Percentiles rank a stretch among this genome's conserved stretches.
Evolutionary conservation across 2,888 invertebrate species (phyloP).

Genomic region (Beris chalybata): DNA sequence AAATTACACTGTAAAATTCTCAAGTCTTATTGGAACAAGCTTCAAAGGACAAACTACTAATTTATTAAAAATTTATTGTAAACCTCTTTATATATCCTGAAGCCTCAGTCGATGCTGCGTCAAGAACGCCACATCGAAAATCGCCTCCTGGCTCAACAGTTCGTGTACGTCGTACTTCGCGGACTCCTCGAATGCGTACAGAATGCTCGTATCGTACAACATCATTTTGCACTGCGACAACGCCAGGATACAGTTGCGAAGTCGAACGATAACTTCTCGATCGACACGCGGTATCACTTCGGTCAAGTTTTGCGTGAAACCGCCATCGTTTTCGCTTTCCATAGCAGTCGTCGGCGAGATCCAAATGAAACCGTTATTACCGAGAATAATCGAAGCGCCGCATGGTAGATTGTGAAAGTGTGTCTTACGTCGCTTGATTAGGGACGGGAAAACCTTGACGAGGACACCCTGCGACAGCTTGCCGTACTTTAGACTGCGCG

Average conservation of each 20-base stretch:
- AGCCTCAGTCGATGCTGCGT: constrained; percentile 73
- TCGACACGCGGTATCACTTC: constrained; percentile 70
- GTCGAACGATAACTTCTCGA: constrained; percentile 82
- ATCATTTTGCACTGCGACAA: constrained; percentile 85
- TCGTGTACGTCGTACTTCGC: constrained; percentile 78
- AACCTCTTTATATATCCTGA: constrained; percentile 45
- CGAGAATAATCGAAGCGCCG: constrained; percentile 90
- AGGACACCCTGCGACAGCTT: constrained; percentile 90
- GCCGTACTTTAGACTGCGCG: constrained; percentile 95
- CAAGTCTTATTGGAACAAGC: too few relatives aligned
- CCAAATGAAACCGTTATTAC: constrained; percentile 97
- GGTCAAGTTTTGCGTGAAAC: constrained; percentile 76
- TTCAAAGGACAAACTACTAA: too few relatives aligned
- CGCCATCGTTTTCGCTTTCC: constrained; percentile 66
- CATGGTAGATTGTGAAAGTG: constrained; percentile 93
- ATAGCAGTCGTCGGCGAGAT: constrained; percentile 72
- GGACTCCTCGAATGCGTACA: constrained; percentile 89
- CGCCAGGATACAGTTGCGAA: constrained; percentile 87
- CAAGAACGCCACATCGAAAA: constrained; percentile 78
- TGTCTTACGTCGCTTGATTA: constrained; percentile 90
- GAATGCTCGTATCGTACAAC: constrained; percentile 89
- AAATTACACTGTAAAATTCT: too few relatives aligned
- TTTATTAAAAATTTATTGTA: too few relatives aligned
- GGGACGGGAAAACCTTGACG: constrained; percentile 86
- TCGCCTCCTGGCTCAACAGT: constrained; percentile 79